Percentiles rank a stretch among this genome's conserved stretches.
These are phyloP conservation scores for Delichon dasypus DNA, from an alignment of 2,797 vertebrate species.

Conservation along the genomic window DNA sequence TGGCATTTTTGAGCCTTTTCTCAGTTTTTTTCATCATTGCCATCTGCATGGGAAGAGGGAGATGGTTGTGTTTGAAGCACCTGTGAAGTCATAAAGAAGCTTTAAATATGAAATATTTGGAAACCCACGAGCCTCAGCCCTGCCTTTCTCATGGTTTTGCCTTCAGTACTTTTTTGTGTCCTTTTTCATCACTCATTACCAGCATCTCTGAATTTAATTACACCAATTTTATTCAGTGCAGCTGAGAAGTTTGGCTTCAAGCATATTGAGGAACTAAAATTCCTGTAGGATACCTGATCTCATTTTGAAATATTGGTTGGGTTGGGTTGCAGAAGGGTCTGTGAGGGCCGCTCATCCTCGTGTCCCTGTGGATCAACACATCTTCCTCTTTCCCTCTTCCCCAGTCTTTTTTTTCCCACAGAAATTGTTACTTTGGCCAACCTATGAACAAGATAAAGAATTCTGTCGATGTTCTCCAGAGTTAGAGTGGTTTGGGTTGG, in stretches of 20 bases:
- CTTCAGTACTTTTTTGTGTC: background rate
- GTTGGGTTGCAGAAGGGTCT: background rate
- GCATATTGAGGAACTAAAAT: background rate
- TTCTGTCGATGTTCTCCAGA: background rate
- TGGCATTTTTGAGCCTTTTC: background rate
- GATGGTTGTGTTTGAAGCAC: background rate
- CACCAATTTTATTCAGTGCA: background rate
- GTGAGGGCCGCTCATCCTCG: background rate
- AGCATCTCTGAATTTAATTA: background rate
- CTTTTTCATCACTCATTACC: background rate
- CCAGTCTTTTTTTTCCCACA: background rate
- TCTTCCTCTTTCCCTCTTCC: background rate
- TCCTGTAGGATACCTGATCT: background rate
- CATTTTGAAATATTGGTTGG: background rate
- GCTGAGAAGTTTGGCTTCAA: background rate
- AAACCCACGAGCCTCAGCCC: background rate
- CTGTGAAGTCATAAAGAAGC: background rate
- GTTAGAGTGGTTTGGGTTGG: background rate
- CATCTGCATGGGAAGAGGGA: background rate
- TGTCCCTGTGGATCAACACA: background rate
- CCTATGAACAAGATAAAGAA: background rate
- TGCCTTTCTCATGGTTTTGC: background rate
- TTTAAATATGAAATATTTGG: background rate
- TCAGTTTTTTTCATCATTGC: background rate
- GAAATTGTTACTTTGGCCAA: background rate